Evolutionary conservation across 2,888 invertebrate genomes (phyloP).

Genomic region (Agrotis clavis): DNA sequence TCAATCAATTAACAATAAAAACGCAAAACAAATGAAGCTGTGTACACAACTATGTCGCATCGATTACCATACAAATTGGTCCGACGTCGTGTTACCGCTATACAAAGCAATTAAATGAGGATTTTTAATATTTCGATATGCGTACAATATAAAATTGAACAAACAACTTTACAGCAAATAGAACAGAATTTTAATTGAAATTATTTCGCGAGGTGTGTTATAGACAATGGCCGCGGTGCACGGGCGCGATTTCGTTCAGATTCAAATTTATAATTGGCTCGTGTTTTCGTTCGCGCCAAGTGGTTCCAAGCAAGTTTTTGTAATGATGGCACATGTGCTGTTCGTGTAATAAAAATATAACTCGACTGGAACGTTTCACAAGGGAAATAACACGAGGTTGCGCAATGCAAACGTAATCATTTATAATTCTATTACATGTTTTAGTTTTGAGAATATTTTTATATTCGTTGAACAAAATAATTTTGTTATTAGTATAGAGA

Average conservation of each 20-base stretch:
- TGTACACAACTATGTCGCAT: conserved; percentile 48
- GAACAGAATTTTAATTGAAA: conserved; percentile 66
- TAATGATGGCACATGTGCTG: conserved; percentile 8
- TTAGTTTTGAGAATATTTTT: conserved; percentile 14
- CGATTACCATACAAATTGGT: conserved; percentile 67
- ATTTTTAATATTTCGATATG: conserved; percentile 58
- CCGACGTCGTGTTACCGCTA: conserved; percentile 5
- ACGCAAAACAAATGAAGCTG: conserved; percentile 49
- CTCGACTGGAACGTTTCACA: conserved; percentile 19
- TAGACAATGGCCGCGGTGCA: conserved; percentile 55
- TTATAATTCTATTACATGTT: conserved; percentile 25
- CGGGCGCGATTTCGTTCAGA: conserved; percentile 28
- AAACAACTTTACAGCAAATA: conserved; percentile 55
- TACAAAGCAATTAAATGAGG: conserved; percentile 44
- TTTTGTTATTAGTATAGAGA: conserved; percentile 16
- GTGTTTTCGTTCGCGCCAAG: conserved; percentile 20
- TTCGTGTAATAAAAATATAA: conserved; percentile 6
- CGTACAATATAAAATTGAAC: conserved; percentile 56
- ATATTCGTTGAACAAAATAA: conserved; percentile 4
- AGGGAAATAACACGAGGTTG: conserved; percentile 42
- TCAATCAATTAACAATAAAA: conserved; percentile 62
- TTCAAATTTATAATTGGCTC: conserved; percentile 60
- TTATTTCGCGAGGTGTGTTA: conserved; percentile 48
- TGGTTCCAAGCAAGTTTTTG: conserved; percentile 34
- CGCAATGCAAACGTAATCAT: conserved; percentile 27